Evolutionary conservation across 2,797 vertebrate genomes (phyloP).

Genomic region (Helarctos malayanus): DNA sequence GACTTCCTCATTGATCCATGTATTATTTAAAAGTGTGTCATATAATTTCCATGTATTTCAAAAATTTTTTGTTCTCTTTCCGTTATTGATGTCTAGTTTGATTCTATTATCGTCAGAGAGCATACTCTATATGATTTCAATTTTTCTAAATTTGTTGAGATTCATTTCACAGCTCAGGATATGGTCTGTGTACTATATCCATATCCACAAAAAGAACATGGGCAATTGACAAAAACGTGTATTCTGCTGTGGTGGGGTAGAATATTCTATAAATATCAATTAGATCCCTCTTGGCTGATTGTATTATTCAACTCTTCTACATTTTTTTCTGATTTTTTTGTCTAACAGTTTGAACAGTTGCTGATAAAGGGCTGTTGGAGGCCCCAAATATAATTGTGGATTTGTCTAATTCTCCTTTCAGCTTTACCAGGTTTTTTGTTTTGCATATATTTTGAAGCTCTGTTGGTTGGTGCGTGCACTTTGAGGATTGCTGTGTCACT

Average conservation of each 20-base stretch:
- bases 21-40: neutral
- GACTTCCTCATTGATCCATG: neutral
- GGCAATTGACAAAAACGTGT: neutral
- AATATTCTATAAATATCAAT: neutral
- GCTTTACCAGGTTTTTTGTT: neutral
- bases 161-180: neutral
- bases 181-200: neutral
- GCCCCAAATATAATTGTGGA: neutral
- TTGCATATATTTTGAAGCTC: slow-evolving; percentile 15
- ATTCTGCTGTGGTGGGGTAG: neutral
- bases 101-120: slow-evolving; percentile 18
- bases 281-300: neutral
- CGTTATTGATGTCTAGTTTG: slow-evolving; percentile 34
- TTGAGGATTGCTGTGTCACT: slow-evolving; percentile 20
- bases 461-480: neutral
- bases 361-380: neutral
- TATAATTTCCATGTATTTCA: slow-evolving; percentile 39
- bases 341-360: neutral
- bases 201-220: neutral
- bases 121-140: slow-evolving; percentile 11
- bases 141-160: slow-evolving; percentile 44
- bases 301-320: neutral
- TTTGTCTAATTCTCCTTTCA: slow-evolving; percentile 58
- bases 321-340: neutral
- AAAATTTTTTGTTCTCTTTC: slow-evolving; percentile 47